A percentile compares a stretch with the other conserved stretches of the same genome.
Conservation (phyloP, 2,888 invertebrate species). For the Drosophila borealis region DNA sequence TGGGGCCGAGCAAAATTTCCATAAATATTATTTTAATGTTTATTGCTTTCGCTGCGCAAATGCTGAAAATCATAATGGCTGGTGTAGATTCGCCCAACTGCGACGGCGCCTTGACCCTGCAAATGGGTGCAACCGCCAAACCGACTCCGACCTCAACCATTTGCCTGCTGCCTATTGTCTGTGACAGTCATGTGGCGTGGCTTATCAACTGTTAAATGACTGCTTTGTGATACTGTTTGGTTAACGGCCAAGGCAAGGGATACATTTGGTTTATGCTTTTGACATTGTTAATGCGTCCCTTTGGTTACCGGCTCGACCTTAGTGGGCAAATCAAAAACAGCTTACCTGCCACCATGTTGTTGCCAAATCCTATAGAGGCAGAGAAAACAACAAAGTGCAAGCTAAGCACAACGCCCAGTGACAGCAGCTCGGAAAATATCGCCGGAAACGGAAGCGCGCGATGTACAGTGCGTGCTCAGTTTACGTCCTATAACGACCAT, state of each 20-base stretch:
- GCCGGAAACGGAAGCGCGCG: conserved; percentile 61
- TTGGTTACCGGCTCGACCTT: conserved; percentile 35
- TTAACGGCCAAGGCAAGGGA: conserved; percentile 24
- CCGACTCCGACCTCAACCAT: conserved; percentile 5
- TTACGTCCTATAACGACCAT: conserved; percentile 61
- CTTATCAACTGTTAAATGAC: conserved; percentile 63
- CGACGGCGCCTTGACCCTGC: conserved; percentile 7
- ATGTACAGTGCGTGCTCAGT: conserved; percentile 54
- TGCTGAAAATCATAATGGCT: conserved; percentile 24
- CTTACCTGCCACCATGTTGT: conserved; percentile 53
- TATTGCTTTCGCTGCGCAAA: conserved; percentile 44
- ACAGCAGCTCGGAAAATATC: conserved; percentile 35
- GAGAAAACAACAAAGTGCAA: conserved; percentile 9
- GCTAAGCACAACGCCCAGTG: conserved; percentile 1
- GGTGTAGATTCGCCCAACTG: background rate
- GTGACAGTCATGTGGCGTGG: conserved; percentile 30
- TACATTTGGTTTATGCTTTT: conserved; percentile 27
- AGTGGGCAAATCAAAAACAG: conserved; percentile 58
- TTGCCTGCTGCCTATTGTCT: conserved; percentile 18
- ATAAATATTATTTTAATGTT: conserved; percentile 60
- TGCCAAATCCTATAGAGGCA: conserved; percentile 54
- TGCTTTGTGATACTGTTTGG: conserved; percentile 50
- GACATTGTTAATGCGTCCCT: conserved; percentile 18
- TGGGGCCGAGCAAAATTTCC: conserved; percentile 18
- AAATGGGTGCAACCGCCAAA: conserved; percentile 7